Conservation (phyloP, 1,140 invertebrate species). For the Theocolax elegans region DNA sequence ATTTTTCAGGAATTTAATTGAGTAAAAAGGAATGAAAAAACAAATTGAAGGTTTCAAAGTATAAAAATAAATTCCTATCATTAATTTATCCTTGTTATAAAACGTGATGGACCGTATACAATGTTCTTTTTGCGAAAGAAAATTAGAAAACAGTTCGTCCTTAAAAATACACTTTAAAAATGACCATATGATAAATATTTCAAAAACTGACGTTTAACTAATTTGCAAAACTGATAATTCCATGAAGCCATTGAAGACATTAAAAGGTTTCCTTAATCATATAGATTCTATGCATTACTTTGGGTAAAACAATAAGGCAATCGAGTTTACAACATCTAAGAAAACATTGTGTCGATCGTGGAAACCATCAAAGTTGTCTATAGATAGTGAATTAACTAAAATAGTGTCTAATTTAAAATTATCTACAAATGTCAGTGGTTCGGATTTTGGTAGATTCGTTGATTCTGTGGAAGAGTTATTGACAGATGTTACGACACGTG, state of each 20-base stretch:
- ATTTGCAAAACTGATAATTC: not conserved
- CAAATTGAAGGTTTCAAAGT: no score
- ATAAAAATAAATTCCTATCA: no score
- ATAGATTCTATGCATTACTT: not conserved
- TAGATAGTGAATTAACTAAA: not conserved
- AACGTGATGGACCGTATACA: no score
- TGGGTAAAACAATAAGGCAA: not conserved
- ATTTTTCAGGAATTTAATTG: no score
- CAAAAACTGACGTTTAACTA: not conserved
- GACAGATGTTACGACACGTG: not conserved
- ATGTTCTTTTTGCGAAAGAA: no score
- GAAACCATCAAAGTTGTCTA: not conserved
- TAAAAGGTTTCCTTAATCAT: not conserved
- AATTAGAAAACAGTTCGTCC: no score
- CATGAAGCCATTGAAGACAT: not conserved
- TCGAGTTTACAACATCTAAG: not conserved
- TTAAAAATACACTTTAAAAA: not conserved
- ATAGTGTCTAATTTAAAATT: not conserved
- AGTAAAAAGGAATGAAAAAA: no score
- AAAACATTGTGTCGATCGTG: not conserved
- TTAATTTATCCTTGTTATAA: no score
- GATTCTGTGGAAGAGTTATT: no score
- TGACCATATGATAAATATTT: not conserved
- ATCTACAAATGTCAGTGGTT: not conserved
- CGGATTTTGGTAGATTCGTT: no score